phyloP scores from a whole-genome alignment of 2,888 invertebrate species.

The Hydrotaea diabolus region DNA sequence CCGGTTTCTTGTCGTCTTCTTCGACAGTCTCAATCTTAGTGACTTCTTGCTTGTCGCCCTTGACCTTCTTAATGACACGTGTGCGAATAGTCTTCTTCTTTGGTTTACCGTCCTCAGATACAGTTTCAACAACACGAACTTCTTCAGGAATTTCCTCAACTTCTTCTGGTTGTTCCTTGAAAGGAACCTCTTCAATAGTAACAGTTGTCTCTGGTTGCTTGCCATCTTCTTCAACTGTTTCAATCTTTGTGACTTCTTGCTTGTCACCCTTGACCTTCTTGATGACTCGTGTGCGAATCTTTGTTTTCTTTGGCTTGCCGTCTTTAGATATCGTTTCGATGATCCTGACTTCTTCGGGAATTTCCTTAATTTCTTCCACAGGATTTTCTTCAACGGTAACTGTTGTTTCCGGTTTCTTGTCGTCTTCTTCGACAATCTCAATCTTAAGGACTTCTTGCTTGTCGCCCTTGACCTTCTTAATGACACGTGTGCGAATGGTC shows the following conservation, averaged over 20 bases:
- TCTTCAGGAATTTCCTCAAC: conserved; percentile 28
- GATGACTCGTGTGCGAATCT: conserved; percentile 16
- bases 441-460: conserved; percentile 20
- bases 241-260: conserved; percentile 32
- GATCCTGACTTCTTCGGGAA: neutral
- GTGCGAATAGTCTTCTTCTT: conserved; percentile 23
- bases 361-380: conserved; percentile 9
- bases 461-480: conserved; percentile 20
- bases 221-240: conserved; percentile 28
- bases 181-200: neutral
- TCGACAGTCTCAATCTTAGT: conserved; percentile 30
- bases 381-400: neutral
- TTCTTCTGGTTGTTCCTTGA: conserved; percentile 24
- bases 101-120: conserved; percentile 18
- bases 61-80: conserved; percentile 29
- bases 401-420: conserved; percentile 11
- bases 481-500: conserved; percentile 14
- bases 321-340: neutral
- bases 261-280: conserved; percentile 32
- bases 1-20: conserved; percentile 27
- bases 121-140: neutral
- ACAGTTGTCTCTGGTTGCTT: conserved; percentile 11
- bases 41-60: conserved; percentile 29
- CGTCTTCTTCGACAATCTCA: conserved; percentile 24
- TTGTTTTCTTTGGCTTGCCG: neutral